phyloP scores from a whole-genome alignment of 1,140 invertebrate species.

The Bactericera cockerelli region DNA sequence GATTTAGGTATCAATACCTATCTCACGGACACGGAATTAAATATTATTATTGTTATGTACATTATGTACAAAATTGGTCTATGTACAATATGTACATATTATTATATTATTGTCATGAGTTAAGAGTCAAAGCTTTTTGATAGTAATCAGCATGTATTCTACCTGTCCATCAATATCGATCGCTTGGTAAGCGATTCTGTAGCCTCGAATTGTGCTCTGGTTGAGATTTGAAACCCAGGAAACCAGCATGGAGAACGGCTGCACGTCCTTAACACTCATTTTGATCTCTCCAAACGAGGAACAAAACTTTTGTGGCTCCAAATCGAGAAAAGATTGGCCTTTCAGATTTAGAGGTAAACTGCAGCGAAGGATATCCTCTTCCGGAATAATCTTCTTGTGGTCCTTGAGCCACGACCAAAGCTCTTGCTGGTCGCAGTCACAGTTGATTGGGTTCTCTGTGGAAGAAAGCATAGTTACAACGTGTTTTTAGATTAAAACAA shows the following conservation, averaged over 20 bases:
- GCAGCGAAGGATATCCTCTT: slow-evolving; percentile 40
- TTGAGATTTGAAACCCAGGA: slow-evolving; percentile 72
- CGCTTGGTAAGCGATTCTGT: slow-evolving; percentile 68
- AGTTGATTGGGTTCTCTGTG: slow-evolving; percentile 66
- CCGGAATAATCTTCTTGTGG: slow-evolving; percentile 53
- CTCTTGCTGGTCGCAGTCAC: slow-evolving; percentile 67
- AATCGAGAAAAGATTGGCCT: slow-evolving; percentile 53
- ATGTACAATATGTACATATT: no score
- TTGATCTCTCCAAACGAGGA: slow-evolving; percentile 60
- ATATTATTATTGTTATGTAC: no score
- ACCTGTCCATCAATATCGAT: slow-evolving; percentile 43
- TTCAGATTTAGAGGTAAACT: slow-evolving; percentile 59
- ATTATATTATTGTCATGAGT: no score
- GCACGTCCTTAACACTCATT: slow-evolving; percentile 71
- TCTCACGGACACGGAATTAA: no score
- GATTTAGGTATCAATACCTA: no score
- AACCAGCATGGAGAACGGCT: slow-evolving; percentile 70
- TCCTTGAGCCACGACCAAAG: slow-evolving; percentile 77
- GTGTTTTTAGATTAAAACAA: no score
- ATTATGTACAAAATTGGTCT: no score
- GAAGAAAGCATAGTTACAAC: neutral
- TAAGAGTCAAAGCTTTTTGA: no score
- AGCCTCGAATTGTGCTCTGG: slow-evolving; percentile 67
- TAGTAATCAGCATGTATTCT: no score
- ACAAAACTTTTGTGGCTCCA: slow-evolving; percentile 65